A percentile compares a stretch with the other conserved stretches of the same genome.
These are phyloP conservation scores for Antheraea mylitta DNA, from an alignment of 1,140 invertebrate species.

Conservation along the genomic window DNA sequence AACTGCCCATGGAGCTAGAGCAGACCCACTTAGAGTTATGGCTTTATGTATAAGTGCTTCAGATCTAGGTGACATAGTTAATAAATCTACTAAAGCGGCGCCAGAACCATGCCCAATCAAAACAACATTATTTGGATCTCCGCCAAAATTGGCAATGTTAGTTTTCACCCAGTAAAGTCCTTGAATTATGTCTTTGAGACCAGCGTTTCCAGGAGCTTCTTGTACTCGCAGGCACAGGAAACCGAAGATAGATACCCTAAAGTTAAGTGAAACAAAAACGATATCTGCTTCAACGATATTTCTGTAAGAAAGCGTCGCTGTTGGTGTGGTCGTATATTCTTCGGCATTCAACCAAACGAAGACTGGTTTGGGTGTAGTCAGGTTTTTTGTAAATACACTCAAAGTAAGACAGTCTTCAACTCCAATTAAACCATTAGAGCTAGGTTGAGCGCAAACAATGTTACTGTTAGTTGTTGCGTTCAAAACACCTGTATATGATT, in stretches of 20 bases:
- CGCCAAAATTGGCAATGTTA: slow-evolving; percentile 83
- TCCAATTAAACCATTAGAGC: slow-evolving; percentile 46
- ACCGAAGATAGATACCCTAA: slow-evolving; percentile 76
- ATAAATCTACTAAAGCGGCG: slow-evolving; percentile 80
- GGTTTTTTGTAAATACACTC: slow-evolving; percentile 49
- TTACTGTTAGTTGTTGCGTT: slow-evolving; percentile 38
- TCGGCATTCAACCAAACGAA: slow-evolving; percentile 59
- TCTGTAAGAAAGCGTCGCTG: slow-evolving; percentile 32
- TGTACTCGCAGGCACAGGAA: slow-evolving; percentile 81
- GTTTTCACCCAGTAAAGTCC: slow-evolving; percentile 82
- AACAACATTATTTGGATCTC: slow-evolving; percentile 82
- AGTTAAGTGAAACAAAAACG: slow-evolving; percentile 56
- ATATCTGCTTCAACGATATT: slow-evolving; percentile 43
- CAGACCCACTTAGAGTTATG: slow-evolving; percentile 82
- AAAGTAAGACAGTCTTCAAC: slow-evolving; percentile 61
- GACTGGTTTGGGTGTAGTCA: slow-evolving; percentile 50
- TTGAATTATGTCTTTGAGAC: slow-evolving; percentile 82
- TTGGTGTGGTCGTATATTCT: slow-evolving; percentile 42
- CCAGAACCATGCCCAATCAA: slow-evolving; percentile 82
- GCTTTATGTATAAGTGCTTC: slow-evolving; percentile 79
- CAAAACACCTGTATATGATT: slow-evolving; percentile 39
- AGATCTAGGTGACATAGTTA: slow-evolving; percentile 81
- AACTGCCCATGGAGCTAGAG: slow-evolving; percentile 84
- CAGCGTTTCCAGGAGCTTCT: slow-evolving; percentile 81
- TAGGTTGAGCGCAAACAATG: slow-evolving; percentile 58